Base-by-base conservation (phyloP, 2,888 invertebrate genomes). In the Amiota mariae region DNA sequence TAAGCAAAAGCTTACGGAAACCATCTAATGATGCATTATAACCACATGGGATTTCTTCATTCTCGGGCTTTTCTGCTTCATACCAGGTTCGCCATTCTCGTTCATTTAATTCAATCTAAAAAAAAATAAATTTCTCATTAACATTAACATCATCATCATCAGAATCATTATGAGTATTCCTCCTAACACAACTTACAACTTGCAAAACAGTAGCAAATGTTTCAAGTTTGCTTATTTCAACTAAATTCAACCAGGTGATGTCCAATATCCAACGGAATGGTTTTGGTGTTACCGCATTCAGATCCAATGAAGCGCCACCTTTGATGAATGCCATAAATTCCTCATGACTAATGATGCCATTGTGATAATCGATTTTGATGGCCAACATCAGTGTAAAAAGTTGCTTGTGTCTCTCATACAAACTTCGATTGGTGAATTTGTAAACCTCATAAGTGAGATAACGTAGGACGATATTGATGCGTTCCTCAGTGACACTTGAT, bases 241-340 rank as follows among this genome's bases (percentile, higher is more conserved):
- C 98, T 78, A 98, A 91, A 91, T 98, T 98, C 56, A 98, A 90
- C 98, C 98, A 98, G 0, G 98, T 97, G 78, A 98, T 96, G 85
- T 98, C 98, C 72, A 97, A 91, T 83, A 98, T 97, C 98, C 98
- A 98, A 82, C 93, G 93, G 86, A 97, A 97, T 0, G 98, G 98
- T 90, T 98, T 98, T 0, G 97, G 96, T 2, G 94, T 92, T 0
- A 98, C 98, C 3, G 97, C 97, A 89, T 98, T 97, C 72, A 98
- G 91, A 89, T 98, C 98, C 74, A 98, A 90, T 0, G 98, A 97
- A 11, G 98, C 98, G 0, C 98, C 98, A 51, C 98, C 98, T 91
- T 98, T 98, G 73, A 98, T 97, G 82, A 98, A 97, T 0, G 96
- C 95, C 93, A 96, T 94, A 88, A 98, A 98, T 90, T 98, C 98